These are phyloP conservation scores for Leuctra nigra DNA, from an alignment of 2,888 invertebrate species.

Conservation along the genomic window DNA sequence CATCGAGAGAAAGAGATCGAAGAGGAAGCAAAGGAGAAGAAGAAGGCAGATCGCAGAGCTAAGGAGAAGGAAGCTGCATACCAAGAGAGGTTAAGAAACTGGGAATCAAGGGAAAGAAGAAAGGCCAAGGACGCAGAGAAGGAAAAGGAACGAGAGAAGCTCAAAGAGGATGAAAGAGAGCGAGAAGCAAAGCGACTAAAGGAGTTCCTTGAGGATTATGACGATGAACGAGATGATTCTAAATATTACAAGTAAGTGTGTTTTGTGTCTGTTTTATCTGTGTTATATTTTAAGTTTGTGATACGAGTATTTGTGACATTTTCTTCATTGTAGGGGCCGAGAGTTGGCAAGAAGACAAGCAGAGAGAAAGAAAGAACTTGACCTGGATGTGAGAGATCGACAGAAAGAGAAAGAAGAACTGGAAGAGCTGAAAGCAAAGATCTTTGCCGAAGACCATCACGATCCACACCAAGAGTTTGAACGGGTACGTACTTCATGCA, in stretches of 20 bases:
- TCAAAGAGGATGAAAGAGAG: constrained; percentile 79
- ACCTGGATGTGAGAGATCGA: constrained; percentile 84
- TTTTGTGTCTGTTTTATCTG: no score
- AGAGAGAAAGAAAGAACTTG: constrained; percentile 89
- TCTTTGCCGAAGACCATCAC: constrained; percentile 59
- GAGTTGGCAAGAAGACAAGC: constrained; percentile 85
- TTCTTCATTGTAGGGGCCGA: constrained; percentile 62
- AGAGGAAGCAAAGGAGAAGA: constrained; percentile 86
- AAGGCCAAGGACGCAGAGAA: constrained; percentile 87
- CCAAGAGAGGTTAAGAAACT: constrained; percentile 59
- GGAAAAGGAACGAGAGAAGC: constrained; percentile 76
- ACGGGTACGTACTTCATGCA: constrained; percentile 46
- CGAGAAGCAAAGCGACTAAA: constrained; percentile 90
- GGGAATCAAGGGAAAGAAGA: constrained; percentile 87
- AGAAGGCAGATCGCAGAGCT: constrained; percentile 83
- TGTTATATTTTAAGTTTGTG: no score
- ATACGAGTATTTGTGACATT: no score
- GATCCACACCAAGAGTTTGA: constrained; percentile 61
- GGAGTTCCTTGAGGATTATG: constrained; percentile 98
- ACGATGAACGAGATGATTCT: constrained; percentile 94
- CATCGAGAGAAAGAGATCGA: constrained; percentile 71
- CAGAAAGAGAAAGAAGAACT: constrained; percentile 84
- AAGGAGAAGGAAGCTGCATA: constrained; percentile 95
- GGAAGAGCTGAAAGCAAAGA: constrained; percentile 70
- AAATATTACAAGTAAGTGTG: constrained; percentile 79